Evolutionary conservation across 2,888 invertebrate genomes (phyloP).

Genomic region (Tetropium fuscum): DNA sequence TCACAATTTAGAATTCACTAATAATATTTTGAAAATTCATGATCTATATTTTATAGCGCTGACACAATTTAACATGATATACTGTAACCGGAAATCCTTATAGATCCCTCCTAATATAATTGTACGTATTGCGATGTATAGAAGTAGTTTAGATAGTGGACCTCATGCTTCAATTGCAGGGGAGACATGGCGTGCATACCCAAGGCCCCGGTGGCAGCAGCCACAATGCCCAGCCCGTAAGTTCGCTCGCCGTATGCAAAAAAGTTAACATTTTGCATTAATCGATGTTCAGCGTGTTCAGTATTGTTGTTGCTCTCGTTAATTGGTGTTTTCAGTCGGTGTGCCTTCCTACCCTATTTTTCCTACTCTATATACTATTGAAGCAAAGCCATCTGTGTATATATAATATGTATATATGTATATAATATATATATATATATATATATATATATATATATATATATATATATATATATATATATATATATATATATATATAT

Average conservation of each 20-base stretch:
- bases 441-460: too few species aligned
- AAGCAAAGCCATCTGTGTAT: too few species aligned
- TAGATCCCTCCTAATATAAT: slow-evolving; percentile 3
- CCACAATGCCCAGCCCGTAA: slow-evolving; percentile 65
- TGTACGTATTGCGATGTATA: slow-evolving; percentile 44
- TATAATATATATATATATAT: too few species aligned
- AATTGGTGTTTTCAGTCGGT: slow-evolving; percentile 22
- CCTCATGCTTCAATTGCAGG: slow-evolving; percentile 68
- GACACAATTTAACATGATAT: too few species aligned
- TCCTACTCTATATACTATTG: too few species aligned
- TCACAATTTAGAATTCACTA: too few species aligned
- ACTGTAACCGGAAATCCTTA: not conserved
- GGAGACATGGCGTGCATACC: slow-evolving; percentile 68
- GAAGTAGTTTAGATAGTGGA: slow-evolving; percentile 56
- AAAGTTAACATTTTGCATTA: slow-evolving; percentile 16
- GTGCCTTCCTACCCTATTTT: slow-evolving; percentile 19
- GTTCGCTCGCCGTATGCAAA: slow-evolving; percentile 56
- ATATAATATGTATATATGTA: too few species aligned
- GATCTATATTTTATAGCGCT: too few species aligned
- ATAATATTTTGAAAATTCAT: too few species aligned
- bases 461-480: too few species aligned
- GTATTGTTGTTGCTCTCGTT: slow-evolving; percentile 21
- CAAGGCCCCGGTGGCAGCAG: slow-evolving; percentile 58
- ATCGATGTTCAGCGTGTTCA: slow-evolving; percentile 22
- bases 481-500: too few species aligned